Evolutionary conservation across 2,888 invertebrate genomes (phyloP), one percentile per base, ranked within the genome.

Genomic region (Drosophila ezoana): DNA sequence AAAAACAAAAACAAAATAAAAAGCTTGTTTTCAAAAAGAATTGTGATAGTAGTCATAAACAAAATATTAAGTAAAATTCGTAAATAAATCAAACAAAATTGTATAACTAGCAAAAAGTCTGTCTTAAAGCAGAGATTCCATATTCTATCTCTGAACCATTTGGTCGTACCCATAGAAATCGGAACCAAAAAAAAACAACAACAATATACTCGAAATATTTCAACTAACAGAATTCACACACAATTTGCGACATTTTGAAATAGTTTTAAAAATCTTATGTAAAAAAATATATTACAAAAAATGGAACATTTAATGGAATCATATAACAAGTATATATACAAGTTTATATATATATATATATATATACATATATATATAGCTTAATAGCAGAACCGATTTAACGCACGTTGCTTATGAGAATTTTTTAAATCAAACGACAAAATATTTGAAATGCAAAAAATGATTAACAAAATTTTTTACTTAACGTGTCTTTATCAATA

Each of bases 401-500:
- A 84, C 84, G 88, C 85, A 85, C 88, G 88, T 88, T 85, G 85
- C 85, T 85, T 85, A 85, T 85, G 88, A 85, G 64, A 84, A 80
- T 78, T 83, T 87, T 87, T 77, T 86, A 81, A 83, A 88, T 79
- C 88, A 80, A 71, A 65, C 65, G 53, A 61, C 53, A 71, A 72
- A 73, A 72, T 43, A 53, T 41, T 32, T 40, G 16, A 43, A 41
- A 52, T n/a, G 6, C 6, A 32, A 82, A 74, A 79, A 78, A 82
- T 52, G 73, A 80, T 82, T 79, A 72, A 74, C 18, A 18, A 76
- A 69, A 63, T 81, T 78, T 71, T 76, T 89, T 80, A 81, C 82
- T 84, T 81, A 84, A 85, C 76, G 87, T 87, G 89, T 89, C 89
- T 89, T 88, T 89, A 88, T 89, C 86, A 67, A 79, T 77, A 83